Base-by-base conservation (phyloP, 2,888 invertebrate genomes). In the Machimus rusticus region DNA sequence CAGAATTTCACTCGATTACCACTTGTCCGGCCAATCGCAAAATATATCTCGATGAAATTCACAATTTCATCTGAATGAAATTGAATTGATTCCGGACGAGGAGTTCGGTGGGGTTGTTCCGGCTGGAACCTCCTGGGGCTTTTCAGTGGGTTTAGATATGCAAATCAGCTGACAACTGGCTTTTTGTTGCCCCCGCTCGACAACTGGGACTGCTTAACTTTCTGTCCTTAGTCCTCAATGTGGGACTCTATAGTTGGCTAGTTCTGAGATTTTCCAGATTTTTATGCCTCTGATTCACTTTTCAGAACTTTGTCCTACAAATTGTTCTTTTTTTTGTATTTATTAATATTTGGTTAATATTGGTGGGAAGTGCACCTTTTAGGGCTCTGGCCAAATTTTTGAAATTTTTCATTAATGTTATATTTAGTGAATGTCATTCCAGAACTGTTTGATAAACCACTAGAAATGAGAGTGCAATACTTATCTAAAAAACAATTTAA, bases 21-120 rank as follows among this genome's bases (percentile, higher is more conserved):
- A 51, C 79, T 79, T 51, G 28, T 51, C 28, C 23, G 79, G n/a
- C 39, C 51, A 46, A 79, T 79, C 31, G 55, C 12, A 79, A 79
- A 79, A 79, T 79, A 51, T 76, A 23, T 51, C 51, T 55, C 79
- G 23, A 28, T 79, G 79, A 31, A 28, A 28, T 43, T 79, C 31
- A 28, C 46, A 79, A 79, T 79, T 79, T 79, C 46, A 79, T 79
- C 51, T 79, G 51, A 79, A 46, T 79, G 51, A 51, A 51, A 79
- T 79, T 79, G 79, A 79, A 79, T 79, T 79, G 79, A 51, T 79
- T 66, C 66, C 66, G 66, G 66, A 51, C 51, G n/a, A 43, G 46
- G 39, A 51, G 79, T 55, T 31, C 79, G 31, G 43, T 51, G 79
- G n/a, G 31, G 51, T 79, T 46, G 28, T 12, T 5, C 66, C 8